Base-by-base conservation (phyloP, 2,113 vertebrate genomes). In the Ornithorhynchus anatinus region DNA sequence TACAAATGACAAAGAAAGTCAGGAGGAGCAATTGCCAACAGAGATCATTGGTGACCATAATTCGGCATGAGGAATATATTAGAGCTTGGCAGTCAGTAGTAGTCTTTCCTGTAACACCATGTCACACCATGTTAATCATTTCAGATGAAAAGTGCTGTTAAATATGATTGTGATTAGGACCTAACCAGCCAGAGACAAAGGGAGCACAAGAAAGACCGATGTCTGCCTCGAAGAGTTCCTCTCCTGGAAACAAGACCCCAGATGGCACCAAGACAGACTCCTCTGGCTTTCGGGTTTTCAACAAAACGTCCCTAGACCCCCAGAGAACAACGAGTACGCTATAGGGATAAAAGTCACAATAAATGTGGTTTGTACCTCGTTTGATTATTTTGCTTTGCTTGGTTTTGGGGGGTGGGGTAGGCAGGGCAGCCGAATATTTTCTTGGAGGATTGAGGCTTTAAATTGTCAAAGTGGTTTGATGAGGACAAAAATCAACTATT, bases 141-240 rank as follows among this genome's bases (percentile, higher is more conserved):
- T 70, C 10, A 44, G 75, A 59, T 33, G 43, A 78, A 70, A 79
- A 47, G 22, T 3, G 31, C 32, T 76, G 50, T 53, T 71, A 75
- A 72, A 69, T 48, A 48, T 37, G 22, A 60, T 57, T 62, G 64
- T 16, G 36, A 64, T 13, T 31, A 29, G 29, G 27, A 20, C 47
- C 45, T 36, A 67, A 20, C 58, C 27, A 0, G 0, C 20, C 37
- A 42, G 69, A 73, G 36, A 36, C 44, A 57, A 75, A 59, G 60
- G 25, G 77, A 72, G 39, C 32, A 60, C 59, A 23, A 22, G 8
- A 53, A 50, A 45, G 23, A 67, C 70, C 38, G 29, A 33, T 12
- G 33, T 23, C 16, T 16, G 10, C 32, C 58, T 45, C 40, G 40
- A 20, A 23, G 47, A 48, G 54, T 17, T 47, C 8, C 60, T 35